A percentile compares a stretch with the other conserved stretches of the same genome.
These are phyloP conservation scores for Hirtodrosophila duncani DNA, from an alignment of 2,888 invertebrate species.

Conservation along the genomic window DNA sequence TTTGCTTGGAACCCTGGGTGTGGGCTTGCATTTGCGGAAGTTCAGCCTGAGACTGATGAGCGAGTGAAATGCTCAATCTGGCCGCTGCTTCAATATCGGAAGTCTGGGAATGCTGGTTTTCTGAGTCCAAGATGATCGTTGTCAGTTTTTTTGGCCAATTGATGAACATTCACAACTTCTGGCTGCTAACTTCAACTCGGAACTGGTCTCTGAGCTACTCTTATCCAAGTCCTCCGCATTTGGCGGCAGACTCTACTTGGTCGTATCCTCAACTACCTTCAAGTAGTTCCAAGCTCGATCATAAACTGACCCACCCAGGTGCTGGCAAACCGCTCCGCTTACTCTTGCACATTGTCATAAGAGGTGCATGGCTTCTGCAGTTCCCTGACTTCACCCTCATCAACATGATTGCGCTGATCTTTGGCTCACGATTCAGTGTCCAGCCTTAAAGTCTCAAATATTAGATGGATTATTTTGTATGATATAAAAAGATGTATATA, in stretches of 20 bases:
- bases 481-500: too few relatives aligned
- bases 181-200: slow-evolving; percentile 15
- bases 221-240: slow-evolving; percentile 38
- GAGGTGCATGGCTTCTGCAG: slow-evolving; percentile 40
- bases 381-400: slow-evolving; percentile 56
- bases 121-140: slow-evolving; percentile 32
- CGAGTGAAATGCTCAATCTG: slow-evolving; percentile 13
- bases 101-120: slow-evolving; percentile 17
- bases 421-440: slow-evolving; percentile 32
- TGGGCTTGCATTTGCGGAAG: neutral
- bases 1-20: slow-evolving; percentile 25
- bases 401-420: slow-evolving; percentile 49
- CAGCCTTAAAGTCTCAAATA: too few relatives aligned
- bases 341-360: slow-evolving; percentile 54
- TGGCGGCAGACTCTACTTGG: slow-evolving; percentile 77
- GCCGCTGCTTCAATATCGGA: slow-evolving; percentile 18
- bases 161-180: too few relatives aligned
- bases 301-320: slow-evolving; percentile 71
- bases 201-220: slow-evolving; percentile 26
- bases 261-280: slow-evolving; percentile 73
- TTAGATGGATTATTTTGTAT: too few relatives aligned
- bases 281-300: slow-evolving; percentile 68
- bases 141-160: too few relatives aligned
- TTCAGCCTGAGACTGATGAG: slow-evolving; percentile 9
- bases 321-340: slow-evolving; percentile 67